Base-by-base conservation (phyloP, 2,888 invertebrate genomes). In the Andrena marginata region DNA sequence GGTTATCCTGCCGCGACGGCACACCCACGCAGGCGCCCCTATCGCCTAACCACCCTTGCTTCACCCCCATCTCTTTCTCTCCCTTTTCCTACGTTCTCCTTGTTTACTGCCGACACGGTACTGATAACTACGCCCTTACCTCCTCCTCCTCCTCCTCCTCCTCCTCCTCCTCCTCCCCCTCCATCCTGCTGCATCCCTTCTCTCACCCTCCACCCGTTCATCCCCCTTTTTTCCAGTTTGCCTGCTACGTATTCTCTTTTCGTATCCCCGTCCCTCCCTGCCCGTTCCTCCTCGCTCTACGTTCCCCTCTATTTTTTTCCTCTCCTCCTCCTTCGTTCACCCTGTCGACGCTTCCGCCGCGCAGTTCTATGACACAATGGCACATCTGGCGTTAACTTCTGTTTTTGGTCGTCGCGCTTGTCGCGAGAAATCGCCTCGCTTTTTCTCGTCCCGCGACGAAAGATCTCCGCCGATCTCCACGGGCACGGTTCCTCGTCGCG, bases 1-100 rank as follows among this genome's bases (percentile, higher is more conserved):
- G 89, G 90, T 91, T 92, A 90, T 89, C 87, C 86, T 88, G 87
- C 89, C 90, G 89, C 91, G 91, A 90, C 89, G 88, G 86, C 87
- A 90, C 92, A 91, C 91, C 90, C 91, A 90, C 92, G 90, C 91
- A 87, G 84, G 79, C 87, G 84, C 80, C 85, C 85, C 82, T 87
- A 89, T 89, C 89, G 84, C 63, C 73, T 85, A 81, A 85, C 73
- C 84, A 48, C 60, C 10, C 13, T 23, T 3, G 2, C 10, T 49
- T 60, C 5, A 2, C n/a, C 16, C 49, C 35, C 51, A 10, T 20
- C 59, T 23, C 13, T 31, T 78, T 51, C 35, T 54, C 84, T 23
- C 51, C 51, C 29, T 51, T 26, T 31, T 59, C 48, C 72, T 49
- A 23, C 20, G 59, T 29, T 56, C 56, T 49, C 54, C 73, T 69